Conservation (phyloP, 1,140 invertebrate species). For the Drosophila teissieri region DNA sequence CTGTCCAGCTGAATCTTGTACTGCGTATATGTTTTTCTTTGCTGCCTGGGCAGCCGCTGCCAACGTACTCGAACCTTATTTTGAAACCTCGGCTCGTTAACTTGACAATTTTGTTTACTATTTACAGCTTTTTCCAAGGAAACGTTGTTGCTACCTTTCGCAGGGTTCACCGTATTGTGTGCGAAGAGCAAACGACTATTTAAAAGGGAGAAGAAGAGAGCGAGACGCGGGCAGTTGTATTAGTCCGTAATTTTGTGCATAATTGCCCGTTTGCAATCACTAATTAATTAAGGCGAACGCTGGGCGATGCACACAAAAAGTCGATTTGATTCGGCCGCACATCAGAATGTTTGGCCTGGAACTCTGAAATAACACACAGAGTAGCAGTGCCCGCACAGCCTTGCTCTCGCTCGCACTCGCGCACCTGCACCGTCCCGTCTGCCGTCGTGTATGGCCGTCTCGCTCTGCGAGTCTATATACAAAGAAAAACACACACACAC, state of each 20-base stretch:
- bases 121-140: constrained; percentile 82
- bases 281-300: constrained; percentile 63
- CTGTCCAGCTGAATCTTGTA: not conserved
- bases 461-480: constrained; percentile 70
- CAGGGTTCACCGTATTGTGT: constrained; percentile 26
- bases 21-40: not conserved
- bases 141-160: constrained; percentile 76
- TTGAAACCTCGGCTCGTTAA: constrained; percentile 40
- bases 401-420: constrained; percentile 59
- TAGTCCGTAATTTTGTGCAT: constrained; percentile 22
- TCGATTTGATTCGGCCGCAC: constrained; percentile 59
- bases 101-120: constrained; percentile 81
- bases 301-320: constrained; percentile 64
- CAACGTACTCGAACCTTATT: constrained; percentile 30
- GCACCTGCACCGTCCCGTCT: constrained; percentile 32
- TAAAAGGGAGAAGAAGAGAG: constrained; percentile 11
- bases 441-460: constrained; percentile 41
- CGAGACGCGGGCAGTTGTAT: not conserved
- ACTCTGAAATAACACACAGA: constrained; percentile 73
- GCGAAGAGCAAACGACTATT: constrained; percentile 13
- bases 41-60: constrained; percentile 26
- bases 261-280: constrained; percentile 54
- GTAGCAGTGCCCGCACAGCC: constrained; percentile 43
- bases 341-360: constrained; percentile 78
- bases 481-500: constrained; percentile 74